Evolutionary conservation across 2,888 invertebrate genomes (phyloP).

Genomic region (Pyrocoelia pectoralis): DNA sequence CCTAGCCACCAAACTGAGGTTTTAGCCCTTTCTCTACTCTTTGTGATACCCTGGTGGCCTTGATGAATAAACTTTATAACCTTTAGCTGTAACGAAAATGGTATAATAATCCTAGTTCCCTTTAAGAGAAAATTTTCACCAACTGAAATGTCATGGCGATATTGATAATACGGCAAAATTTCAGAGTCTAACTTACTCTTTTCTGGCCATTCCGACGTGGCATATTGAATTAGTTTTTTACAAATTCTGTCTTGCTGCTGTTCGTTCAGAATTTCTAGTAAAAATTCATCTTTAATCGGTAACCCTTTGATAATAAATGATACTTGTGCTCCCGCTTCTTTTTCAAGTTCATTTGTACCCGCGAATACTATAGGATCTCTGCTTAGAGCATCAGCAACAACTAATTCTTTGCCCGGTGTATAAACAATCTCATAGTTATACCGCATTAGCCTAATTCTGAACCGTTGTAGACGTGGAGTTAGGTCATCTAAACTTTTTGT

Average conservation of each 20-base stretch:
- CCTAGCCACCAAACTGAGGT: slow-evolving; percentile 29
- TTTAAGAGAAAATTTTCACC: slow-evolving; percentile 36
- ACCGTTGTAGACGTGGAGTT: slow-evolving; percentile 41
- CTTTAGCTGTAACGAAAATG: slow-evolving; percentile 14
- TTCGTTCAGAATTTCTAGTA: slow-evolving; percentile 26
- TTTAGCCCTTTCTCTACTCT: slow-evolving; percentile 28
- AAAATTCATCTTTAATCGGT: not conserved
- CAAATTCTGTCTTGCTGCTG: slow-evolving; percentile 33
- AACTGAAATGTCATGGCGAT: slow-evolving; percentile 35
- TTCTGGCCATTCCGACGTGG: slow-evolving; percentile 29
- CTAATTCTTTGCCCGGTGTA: slow-evolving; percentile 32
- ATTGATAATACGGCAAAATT: slow-evolving; percentile 31
- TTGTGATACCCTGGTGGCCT: slow-evolving; percentile 28
- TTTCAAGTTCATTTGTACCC: not conserved
- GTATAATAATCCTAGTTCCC: slow-evolving; percentile 35
- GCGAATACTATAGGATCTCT: not conserved
- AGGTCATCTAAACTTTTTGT: slow-evolving; percentile 47
- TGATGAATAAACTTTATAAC: slow-evolving; percentile 23
- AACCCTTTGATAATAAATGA: not conserved
- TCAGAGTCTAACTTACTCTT: slow-evolving; percentile 18
- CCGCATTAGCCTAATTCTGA: slow-evolving; percentile 34
- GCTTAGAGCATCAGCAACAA: slow-evolving; percentile 8
- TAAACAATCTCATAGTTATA: slow-evolving; percentile 40
- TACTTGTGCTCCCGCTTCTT: not conserved
- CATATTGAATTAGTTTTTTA: slow-evolving; percentile 26